phyloP scores from a whole-genome alignment of 1,140 invertebrate species.

The Eubasilissa regina region DNA sequence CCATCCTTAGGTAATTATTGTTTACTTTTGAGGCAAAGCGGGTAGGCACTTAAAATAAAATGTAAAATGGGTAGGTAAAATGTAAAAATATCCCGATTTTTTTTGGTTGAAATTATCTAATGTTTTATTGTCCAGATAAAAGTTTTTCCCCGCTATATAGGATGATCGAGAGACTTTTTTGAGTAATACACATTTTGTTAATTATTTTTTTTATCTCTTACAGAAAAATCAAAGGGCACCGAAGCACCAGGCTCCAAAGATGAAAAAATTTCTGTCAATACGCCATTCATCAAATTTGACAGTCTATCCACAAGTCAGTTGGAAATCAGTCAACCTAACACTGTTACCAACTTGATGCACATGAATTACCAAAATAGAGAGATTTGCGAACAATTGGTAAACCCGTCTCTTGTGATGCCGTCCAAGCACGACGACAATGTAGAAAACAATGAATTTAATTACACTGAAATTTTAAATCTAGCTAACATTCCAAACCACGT shows the following conservation, averaged over 20 bases:
- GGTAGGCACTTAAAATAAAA: too few species aligned
- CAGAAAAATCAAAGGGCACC: not conserved
- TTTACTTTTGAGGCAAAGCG: too few species aligned
- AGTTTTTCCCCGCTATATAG: too few species aligned
- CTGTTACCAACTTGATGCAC: slow-evolving; percentile 56
- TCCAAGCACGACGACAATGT: slow-evolving; percentile 58
- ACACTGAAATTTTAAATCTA: slow-evolving; percentile 3
- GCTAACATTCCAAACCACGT: slow-evolving; percentile 2
- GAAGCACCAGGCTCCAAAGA: not conserved
- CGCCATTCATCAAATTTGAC: slow-evolving; percentile 36
- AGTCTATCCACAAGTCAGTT: slow-evolving; percentile 33
- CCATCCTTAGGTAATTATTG: too few species aligned
- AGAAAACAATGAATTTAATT: not conserved
- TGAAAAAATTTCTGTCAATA: not conserved
- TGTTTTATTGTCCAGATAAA: too few species aligned
- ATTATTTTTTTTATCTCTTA: not conserved
- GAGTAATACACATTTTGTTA: not conserved
- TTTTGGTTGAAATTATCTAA: not conserved
- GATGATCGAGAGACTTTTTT: too few species aligned
- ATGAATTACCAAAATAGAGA: slow-evolving; percentile 42
- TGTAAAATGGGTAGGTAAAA: too few species aligned
- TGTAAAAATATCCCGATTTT: too few species aligned
- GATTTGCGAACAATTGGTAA: slow-evolving; percentile 33
- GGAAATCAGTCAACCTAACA: slow-evolving; percentile 40
- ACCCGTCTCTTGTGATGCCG: slow-evolving; percentile 48